Percentiles rank a stretch among this genome's conserved stretches.
Evolutionary conservation across 1,140 invertebrate genomes (phyloP).

Genomic region (Meloidogyne hapla): DNA sequence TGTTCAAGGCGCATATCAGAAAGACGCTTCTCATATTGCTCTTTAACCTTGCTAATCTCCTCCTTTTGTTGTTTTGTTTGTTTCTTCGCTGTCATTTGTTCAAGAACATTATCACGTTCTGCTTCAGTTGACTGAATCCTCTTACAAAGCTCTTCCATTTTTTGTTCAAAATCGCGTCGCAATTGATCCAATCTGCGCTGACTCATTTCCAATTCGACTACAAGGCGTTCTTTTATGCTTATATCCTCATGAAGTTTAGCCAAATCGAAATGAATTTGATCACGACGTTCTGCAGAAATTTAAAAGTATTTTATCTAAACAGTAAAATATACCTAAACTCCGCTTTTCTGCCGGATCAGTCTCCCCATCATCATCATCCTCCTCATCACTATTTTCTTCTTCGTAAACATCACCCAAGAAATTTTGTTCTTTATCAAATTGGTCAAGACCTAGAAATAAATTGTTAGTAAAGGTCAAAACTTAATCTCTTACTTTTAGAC

Average conservation of each 20-base stretch:
- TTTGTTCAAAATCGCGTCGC: slow-evolving; percentile 87
- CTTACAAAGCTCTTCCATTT: slow-evolving; percentile 80
- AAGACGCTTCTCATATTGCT: slow-evolving; percentile 86
- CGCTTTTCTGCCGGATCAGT: slow-evolving; percentile 48
- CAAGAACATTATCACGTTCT: slow-evolving; percentile 79
- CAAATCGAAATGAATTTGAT: slow-evolving; percentile 48
- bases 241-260: slow-evolving; percentile 50
- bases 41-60: slow-evolving; percentile 76
- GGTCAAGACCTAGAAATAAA: neutral
- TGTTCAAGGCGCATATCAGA: slow-evolving; percentile 81
- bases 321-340: slow-evolving; percentile 40
- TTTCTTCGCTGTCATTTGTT: slow-evolving; percentile 44
- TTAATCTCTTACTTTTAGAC: neutral
- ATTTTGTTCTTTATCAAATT: neutral
- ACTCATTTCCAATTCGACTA: slow-evolving; percentile 86
- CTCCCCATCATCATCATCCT: slow-evolving; percentile 31
- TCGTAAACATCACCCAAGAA: neutral
- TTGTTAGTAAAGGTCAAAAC: too few relatives aligned
- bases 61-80: slow-evolving; percentile 37
- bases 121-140: slow-evolving; percentile 84
- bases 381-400: neutral
- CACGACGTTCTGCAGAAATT: slow-evolving; percentile 32
- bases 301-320: slow-evolving; percentile 53
- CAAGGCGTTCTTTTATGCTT: slow-evolving; percentile 68
- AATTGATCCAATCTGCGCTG: slow-evolving; percentile 80